Conservation (phyloP, 2,797 vertebrate species). For the Chelon labrosus region DNA sequence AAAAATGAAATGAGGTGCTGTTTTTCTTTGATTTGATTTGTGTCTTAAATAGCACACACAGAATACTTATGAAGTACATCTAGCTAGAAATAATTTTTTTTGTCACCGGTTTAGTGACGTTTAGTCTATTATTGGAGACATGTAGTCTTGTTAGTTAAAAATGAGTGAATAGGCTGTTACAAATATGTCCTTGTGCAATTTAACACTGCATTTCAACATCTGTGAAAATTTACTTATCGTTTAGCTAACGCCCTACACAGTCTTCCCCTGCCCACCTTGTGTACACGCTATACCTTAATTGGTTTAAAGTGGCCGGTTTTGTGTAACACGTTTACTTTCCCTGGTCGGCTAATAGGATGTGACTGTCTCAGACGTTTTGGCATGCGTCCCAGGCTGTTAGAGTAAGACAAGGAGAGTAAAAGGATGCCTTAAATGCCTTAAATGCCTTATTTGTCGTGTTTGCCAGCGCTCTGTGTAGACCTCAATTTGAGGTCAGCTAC, state of each 20-base stretch:
- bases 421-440: constrained; percentile 18
- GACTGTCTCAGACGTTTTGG: constrained; percentile 56
- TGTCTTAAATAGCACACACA: not conserved
- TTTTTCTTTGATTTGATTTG: not conserved
- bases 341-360: constrained; percentile 72
- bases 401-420: constrained; percentile 24
- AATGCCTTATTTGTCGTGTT: constrained; percentile 11
- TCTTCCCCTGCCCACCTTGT: constrained; percentile 4
- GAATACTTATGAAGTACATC: not conserved
- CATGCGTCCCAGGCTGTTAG: constrained; percentile 26
- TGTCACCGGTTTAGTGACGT: not conserved
- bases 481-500: constrained; percentile 10
- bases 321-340: constrained; percentile 59
- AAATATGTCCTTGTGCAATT: too few relatives aligned
- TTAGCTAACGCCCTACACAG: not conserved
- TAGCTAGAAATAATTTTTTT: not conserved
- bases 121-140: not conserved
- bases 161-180: too few relatives aligned
- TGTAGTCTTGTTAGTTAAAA: not conserved
- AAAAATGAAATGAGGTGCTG: not conserved
- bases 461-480: constrained; percentile 13
- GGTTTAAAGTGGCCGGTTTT: constrained; percentile 71
- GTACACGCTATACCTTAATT: constrained; percentile 56
- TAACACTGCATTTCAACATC: too few relatives aligned
- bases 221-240: not conserved